Conservation (phyloP, 2,113 vertebrate species). For the Butorides virescens region DNA sequence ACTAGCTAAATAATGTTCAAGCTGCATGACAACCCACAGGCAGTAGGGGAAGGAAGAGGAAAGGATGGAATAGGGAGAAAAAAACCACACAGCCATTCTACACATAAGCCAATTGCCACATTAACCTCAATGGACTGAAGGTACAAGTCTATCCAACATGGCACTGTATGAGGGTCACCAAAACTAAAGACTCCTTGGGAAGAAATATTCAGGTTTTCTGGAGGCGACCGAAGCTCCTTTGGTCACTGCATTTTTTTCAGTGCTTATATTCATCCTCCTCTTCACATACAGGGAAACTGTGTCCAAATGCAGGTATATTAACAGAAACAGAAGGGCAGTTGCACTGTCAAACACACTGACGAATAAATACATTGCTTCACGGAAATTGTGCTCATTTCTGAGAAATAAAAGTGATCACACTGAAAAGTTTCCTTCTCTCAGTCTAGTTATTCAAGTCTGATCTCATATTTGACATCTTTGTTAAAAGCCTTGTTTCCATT, state of each 20-base stretch:
- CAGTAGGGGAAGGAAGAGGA: background rate
- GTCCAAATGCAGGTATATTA: background rate
- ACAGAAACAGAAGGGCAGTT: background rate
- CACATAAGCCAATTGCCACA: background rate
- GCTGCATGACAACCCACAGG: background rate
- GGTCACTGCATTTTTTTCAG: background rate
- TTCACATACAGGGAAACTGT: background rate
- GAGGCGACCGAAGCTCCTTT: fast-evolving
- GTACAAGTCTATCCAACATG: background rate
- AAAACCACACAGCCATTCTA: background rate
- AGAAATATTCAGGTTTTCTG: background rate
- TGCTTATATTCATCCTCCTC: background rate
- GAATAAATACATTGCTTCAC: background rate
- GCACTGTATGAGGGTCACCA: background rate
- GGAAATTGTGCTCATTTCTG: background rate
- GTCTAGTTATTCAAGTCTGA: background rate
- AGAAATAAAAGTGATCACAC: background rate
- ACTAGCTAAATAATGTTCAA: background rate
- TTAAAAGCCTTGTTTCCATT: background rate
- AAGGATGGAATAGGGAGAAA: background rate
- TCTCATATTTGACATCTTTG: background rate
- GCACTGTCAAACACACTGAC: background rate
- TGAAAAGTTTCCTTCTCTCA: background rate
- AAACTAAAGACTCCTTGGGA: background rate
- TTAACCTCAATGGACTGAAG: background rate